A percentile compares a stretch with the other conserved stretches of the same genome.
phyloP scores from a whole-genome alignment of 2,113 vertebrate species.

The Lepisosteus oculatus region DNA sequence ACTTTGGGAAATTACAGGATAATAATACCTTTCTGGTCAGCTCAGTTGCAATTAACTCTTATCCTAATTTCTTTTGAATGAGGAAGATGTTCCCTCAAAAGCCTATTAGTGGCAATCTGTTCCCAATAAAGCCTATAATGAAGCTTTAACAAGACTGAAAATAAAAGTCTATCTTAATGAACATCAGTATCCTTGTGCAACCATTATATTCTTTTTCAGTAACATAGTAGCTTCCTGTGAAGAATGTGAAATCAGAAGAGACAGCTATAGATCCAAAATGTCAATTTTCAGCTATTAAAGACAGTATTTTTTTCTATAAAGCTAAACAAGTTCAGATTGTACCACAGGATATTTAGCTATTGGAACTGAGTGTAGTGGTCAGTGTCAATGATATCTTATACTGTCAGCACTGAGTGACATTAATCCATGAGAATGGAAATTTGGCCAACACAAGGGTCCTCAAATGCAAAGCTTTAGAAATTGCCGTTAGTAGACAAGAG shows the following conservation, averaged over 20 bases:
- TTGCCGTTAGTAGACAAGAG: not conserved
- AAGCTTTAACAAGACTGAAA: constrained; percentile 38
- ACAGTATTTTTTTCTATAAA: not conserved
- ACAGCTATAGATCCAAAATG: constrained; percentile 1
- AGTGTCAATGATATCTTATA: constrained; percentile 40
- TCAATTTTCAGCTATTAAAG: constrained; percentile 11
- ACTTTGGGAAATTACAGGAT: not conserved
- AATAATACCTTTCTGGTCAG: not conserved
- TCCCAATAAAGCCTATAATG: constrained; percentile 20
- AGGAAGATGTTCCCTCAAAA: constrained; percentile 17
- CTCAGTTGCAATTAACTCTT: not conserved
- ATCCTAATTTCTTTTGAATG: constrained; percentile 1
- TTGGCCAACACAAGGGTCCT: constrained; percentile 31
- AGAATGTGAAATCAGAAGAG: not conserved
- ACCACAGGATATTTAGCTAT: constrained; percentile 6
- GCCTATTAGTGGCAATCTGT: constrained; percentile 13
- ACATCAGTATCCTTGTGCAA: constrained; percentile 11
- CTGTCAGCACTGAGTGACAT: constrained; percentile 54
- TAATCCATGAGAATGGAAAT: constrained; percentile 45
- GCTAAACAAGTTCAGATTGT: not conserved
- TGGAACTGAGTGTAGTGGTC: constrained; percentile 25
- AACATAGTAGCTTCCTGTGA: not conserved
- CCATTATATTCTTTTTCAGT: not conserved
- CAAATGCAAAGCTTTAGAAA: not conserved
- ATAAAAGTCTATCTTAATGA: constrained; percentile 34